Conservation (phyloP, 2,797 vertebrate genomes). For the Falco naumanni region DNA sequence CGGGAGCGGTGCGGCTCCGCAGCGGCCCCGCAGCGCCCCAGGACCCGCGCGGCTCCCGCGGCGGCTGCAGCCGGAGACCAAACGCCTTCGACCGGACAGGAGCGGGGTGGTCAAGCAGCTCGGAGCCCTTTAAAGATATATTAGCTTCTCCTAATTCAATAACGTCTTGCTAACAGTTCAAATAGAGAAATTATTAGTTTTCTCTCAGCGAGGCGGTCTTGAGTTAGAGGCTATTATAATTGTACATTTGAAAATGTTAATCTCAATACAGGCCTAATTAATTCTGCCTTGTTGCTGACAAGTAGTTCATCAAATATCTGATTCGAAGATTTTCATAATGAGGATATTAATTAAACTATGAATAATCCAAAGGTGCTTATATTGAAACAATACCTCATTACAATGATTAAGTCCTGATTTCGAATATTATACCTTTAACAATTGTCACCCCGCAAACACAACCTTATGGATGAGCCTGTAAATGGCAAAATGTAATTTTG, state of each 20-base stretch:
- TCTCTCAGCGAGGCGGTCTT: slow-evolving; percentile 76
- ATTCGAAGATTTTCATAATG: slow-evolving; percentile 83
- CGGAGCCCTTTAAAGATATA: slow-evolving; percentile 31
- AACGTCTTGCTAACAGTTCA: slow-evolving; percentile 75
- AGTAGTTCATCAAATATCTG: slow-evolving; percentile 83
- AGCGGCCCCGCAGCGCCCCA: not conserved
- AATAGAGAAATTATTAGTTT: slow-evolving; percentile 83
- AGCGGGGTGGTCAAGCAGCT: slow-evolving; percentile 52
- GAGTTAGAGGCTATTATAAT: slow-evolving; percentile 77
- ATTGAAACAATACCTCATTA: slow-evolving; percentile 86
- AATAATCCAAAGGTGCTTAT: slow-evolving; percentile 84
- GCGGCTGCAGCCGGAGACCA: not conserved
- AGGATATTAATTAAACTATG: slow-evolving; percentile 85
- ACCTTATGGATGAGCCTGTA: slow-evolving; percentile 76
- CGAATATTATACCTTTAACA: slow-evolving; percentile 79
- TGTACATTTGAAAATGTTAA: slow-evolving; percentile 76
- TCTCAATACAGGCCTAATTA: slow-evolving; percentile 80
- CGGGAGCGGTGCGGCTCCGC: not conserved
- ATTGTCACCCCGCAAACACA: slow-evolving; percentile 78
- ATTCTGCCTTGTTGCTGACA: slow-evolving; percentile 81
- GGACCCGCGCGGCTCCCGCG: not conserved
- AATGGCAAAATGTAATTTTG: slow-evolving; percentile 82
- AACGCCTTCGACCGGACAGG: not conserved
- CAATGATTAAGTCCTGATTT: slow-evolving; percentile 83
- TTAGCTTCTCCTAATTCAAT: slow-evolving; percentile 75